Evolutionary conservation across 2,888 invertebrate species (phyloP).

Genomic region (Agonopterix heracliana): DNA sequence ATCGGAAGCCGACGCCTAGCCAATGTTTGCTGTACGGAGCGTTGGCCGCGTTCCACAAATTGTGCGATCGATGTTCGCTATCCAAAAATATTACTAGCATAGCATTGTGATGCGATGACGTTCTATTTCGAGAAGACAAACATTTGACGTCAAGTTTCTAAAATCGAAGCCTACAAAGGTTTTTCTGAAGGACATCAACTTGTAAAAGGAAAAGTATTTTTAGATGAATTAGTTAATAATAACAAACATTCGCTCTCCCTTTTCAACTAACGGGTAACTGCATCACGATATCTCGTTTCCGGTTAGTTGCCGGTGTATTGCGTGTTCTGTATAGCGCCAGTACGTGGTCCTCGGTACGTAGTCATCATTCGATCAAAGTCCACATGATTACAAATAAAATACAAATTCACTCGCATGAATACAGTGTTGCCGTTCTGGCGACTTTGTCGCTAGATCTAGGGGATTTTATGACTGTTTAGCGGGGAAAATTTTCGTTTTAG

Average conservation of each 20-base stretch:
- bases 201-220: neutral
- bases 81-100: neutral
- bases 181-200: no score
- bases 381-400: conserved; percentile 4
- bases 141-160: no score
- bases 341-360: conserved; percentile 15
- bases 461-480: no score
- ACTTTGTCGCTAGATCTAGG: no score
- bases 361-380: conserved; percentile 19
- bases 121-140: no score
- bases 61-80: neutral
- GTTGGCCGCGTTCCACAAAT: conserved; percentile 46
- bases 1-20: conserved; percentile 35
- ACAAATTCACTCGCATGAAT: neutral
- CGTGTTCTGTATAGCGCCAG: conserved; percentile 11
- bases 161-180: no score
- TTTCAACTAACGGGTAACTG: neutral
- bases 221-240: neutral
- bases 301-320: conserved; percentile 12
- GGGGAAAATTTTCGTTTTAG: no score
- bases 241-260: neutral
- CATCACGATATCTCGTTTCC: neutral
- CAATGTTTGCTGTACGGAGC: conserved; percentile 49
- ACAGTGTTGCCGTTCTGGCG: no score
- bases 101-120: no score